Percentiles rank a stretch among this genome's conserved stretches.
These are phyloP conservation scores for Lanius ludovicianus DNA, from an alignment of 2,113 vertebrate species.

Conservation along the genomic window DNA sequence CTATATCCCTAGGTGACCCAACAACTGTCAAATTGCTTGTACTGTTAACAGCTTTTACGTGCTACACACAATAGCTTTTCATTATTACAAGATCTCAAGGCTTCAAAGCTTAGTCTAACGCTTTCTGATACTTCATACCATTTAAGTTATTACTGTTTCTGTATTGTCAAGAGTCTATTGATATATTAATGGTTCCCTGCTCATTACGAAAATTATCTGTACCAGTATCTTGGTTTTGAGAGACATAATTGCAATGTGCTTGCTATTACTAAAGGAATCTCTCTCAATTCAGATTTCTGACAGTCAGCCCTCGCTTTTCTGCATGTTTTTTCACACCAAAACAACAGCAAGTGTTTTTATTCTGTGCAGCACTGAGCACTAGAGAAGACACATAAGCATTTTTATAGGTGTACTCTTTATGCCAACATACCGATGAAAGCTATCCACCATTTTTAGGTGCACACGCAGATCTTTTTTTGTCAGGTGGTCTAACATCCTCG, in stretches of 20 bases:
- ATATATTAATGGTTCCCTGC: neutral
- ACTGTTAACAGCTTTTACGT: neutral
- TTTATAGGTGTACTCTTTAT: neutral
- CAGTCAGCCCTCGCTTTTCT: neutral
- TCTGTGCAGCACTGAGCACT: neutral
- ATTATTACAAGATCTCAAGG: neutral
- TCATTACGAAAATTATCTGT: neutral
- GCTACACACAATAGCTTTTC: slow-evolving; percentile 1
- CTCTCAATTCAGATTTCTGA: neutral
- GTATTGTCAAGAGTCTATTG: neutral
- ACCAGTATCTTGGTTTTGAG: neutral
- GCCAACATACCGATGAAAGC: slow-evolving; percentile 92
- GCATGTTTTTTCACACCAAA: neutral
- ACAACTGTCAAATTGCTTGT: neutral
- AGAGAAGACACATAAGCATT: neutral
- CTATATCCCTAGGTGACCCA: neutral
- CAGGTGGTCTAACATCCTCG: slow-evolving; percentile 97
- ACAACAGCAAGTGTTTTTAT: neutral
- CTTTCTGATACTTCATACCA: neutral
- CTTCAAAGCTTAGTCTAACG: neutral
- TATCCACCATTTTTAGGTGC: slow-evolving; percentile 99
- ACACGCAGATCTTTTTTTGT: slow-evolving; percentile 98
- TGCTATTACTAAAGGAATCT: neutral
- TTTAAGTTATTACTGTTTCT: neutral
- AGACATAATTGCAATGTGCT: neutral